Conservation (phyloP, 2,113 vertebrate genomes). For the Pteruthius melanotis region DNA sequence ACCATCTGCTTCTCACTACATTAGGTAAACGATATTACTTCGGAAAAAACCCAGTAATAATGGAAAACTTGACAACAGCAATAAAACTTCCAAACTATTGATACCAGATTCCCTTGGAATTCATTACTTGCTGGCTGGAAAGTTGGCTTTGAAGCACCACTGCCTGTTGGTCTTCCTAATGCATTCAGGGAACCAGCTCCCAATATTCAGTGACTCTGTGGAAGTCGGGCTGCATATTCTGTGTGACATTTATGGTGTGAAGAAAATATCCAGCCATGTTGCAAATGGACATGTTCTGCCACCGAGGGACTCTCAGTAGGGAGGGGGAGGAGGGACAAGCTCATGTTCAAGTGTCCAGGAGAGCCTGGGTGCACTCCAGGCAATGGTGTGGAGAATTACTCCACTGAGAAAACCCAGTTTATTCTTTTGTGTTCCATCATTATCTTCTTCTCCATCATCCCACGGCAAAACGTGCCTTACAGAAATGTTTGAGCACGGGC, state of each 20-base stretch:
- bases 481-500: not conserved
- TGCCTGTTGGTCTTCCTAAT: not conserved
- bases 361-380: not conserved
- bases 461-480: not conserved
- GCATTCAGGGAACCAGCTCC: not conserved
- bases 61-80: slow-evolving; percentile 19
- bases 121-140: not conserved
- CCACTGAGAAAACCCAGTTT: not conserved
- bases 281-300: not conserved
- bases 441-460: not conserved
- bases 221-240: not conserved
- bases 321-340: not conserved
- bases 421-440: not conserved
- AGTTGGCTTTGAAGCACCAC: not conserved
- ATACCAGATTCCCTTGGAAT: not conserved
- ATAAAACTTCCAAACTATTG: slow-evolving; percentile 25
- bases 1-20: slow-evolving; percentile 19
- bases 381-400: not conserved
- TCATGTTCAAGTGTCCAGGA: not conserved
- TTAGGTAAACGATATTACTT: not conserved
- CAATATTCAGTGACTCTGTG: not conserved
- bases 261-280: not conserved
- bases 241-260: not conserved
- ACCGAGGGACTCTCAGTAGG: not conserved
- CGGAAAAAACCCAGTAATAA: not conserved